Evolutionary conservation across 2,113 vertebrate species (phyloP).

Genomic region (Phyllostomus discolor): DNA sequence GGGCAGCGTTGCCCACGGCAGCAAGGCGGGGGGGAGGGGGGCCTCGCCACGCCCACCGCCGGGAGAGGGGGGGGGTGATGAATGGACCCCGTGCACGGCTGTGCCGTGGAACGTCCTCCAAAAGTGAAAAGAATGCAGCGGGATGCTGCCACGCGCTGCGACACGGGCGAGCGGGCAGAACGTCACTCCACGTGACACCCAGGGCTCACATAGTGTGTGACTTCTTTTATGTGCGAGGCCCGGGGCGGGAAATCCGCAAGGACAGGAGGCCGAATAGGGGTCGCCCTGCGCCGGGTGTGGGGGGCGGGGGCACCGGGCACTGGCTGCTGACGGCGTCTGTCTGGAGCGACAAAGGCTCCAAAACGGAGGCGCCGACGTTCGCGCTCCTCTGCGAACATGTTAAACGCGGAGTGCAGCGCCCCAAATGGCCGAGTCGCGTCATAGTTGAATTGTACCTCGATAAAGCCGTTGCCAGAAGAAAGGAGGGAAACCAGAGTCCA

Average conservation of each 20-base stretch:
- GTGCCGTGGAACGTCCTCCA: rapidly evolving
- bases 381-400: not conserved
- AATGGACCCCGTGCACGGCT: rapidly evolving
- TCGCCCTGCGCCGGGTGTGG: not conserved
- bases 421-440: too few relatives aligned
- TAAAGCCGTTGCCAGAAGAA: not conserved
- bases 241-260: too few relatives aligned
- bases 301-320: too few relatives aligned
- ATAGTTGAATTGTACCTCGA: too few relatives aligned
- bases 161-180: rapidly evolving
- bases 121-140: not conserved
- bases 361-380: too few relatives aligned
- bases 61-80: rapidly evolving
- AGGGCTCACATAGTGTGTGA: rapidly evolving
- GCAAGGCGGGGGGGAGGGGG: too few relatives aligned
- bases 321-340: too few relatives aligned
- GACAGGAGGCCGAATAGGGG: rapidly evolving
- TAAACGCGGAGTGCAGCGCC: not conserved
- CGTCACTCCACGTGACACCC: rapidly evolving
- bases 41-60: rapidly evolving
- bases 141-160: rapidly evolving
- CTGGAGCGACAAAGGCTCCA: not conserved
- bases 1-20: not conserved
- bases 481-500: not conserved
- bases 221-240: too few relatives aligned